Percentiles rank a stretch among this genome's conserved stretches.
These are phyloP conservation scores for Arvicanthis niloticus DNA, from an alignment of 2,113 vertebrate genomes.

Conservation along the genomic window DNA sequence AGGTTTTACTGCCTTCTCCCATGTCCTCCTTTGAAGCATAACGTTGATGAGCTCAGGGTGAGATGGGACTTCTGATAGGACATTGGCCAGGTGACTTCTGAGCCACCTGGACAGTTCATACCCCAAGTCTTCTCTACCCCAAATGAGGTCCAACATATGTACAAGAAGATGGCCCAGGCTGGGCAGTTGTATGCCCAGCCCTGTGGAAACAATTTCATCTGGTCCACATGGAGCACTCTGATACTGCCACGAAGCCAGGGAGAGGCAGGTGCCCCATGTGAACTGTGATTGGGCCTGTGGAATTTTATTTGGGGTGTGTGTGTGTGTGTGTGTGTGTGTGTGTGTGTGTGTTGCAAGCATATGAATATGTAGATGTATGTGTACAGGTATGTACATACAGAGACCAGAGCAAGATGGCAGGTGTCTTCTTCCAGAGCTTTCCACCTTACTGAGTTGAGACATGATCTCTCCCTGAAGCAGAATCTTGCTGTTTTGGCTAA, in stretches of 20 bases:
- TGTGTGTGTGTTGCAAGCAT: neutral
- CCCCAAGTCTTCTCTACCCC: rapidly evolving
- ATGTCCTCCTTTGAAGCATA: neutral
- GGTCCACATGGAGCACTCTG: neutral
- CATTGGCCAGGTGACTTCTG: neutral
- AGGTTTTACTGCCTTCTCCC: neutral
- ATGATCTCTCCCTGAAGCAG: neutral
- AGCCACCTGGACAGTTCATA: neutral
- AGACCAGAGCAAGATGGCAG: neutral
- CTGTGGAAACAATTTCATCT: neutral
- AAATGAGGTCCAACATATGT: neutral
- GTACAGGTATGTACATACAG: neutral
- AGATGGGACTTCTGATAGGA: neutral
- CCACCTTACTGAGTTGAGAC: neutral
- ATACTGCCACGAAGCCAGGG: neutral
- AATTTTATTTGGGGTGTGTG: neutral
- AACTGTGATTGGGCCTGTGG: neutral
- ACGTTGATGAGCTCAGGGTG: neutral
- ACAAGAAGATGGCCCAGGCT: neutral
- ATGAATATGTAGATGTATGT: neutral
- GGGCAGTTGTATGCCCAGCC: neutral
- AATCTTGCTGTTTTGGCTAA: neutral
- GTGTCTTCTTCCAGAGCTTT: too few species aligned
- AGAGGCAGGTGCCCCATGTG: neutral
- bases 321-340: neutral